Base-by-base conservation (phyloP, 2,113 vertebrate genomes). In the Paralichthys olivaceus region DNA sequence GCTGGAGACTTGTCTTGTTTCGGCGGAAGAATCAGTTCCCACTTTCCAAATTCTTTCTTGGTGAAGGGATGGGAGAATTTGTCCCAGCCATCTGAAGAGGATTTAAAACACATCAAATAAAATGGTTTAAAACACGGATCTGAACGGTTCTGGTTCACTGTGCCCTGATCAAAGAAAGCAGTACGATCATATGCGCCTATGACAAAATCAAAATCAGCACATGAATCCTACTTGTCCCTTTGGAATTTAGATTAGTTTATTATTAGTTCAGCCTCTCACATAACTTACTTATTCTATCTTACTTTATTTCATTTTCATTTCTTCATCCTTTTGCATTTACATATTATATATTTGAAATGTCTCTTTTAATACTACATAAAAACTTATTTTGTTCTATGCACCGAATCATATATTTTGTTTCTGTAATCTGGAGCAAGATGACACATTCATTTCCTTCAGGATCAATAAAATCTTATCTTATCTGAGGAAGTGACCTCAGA, bases 51-150 rank as follows among this genome's bases (percentile, higher is more conserved):
- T 19, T 92, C 93, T 62, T 85, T 87, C 86, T 89, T 93, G 60
- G 62, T 34, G 90, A 91, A 95, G n/a, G 88, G 80, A 76, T 94
- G 91, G 62, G 93, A 89, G 79, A 95, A 95, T 75, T 95, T 95
- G 63, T 95, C 69, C 94, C 94, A 95, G 67, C 43, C 90, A 87
- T 95, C 94, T 95, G 72, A 69, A 57, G 32, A 62, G 23, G 47
- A 60, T 69, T 22, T 43, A 57, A 60, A 83, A 7, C n/a, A 72
- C 5, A 20, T 40, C 6, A 53, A 2, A 59, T 60, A 23, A 69
- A 79, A 23, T 54, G 34, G 49, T 28, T 63, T 4, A 51, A 32
- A 60, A 60, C 23, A 64, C 13, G n/a, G 14, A 62, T 53, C 7
- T 51, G 49, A 51, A 19, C 7, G 20, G 17, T 8, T 45, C 5